Evolutionary conservation across 2,113 vertebrate genomes (phyloP).

Genomic region (Dolichallabes microphthalmus): DNA sequence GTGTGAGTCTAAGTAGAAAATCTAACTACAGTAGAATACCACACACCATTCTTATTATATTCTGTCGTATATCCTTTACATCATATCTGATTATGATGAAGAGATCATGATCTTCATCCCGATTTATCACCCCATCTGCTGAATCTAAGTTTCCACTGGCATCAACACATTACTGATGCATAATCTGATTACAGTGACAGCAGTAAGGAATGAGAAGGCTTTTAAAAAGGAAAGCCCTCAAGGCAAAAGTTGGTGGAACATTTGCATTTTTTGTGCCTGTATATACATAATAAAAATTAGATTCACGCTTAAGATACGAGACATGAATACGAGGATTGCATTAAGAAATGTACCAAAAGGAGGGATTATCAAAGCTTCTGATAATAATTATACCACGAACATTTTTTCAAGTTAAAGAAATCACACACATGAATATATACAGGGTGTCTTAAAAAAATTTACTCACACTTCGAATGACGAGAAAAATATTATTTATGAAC

Average conservation of each 20-base stretch:
- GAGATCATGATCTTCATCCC: not conserved
- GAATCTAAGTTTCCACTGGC: conserved; percentile 40
- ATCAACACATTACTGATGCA: conserved; percentile 51
- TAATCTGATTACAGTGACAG: conserved; percentile 56
- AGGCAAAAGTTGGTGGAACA: not conserved
- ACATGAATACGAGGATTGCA: not conserved
- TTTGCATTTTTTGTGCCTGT: not conserved
- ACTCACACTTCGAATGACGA: too few species aligned
- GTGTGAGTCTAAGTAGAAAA: not conserved
- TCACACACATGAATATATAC: not conserved
- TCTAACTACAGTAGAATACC: not conserved
- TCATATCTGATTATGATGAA: not conserved
- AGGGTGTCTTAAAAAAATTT: too few species aligned
- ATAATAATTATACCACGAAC: not conserved
- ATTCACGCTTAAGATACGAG: not conserved
- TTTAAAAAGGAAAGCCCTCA: not conserved
- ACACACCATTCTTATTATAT: not conserved
- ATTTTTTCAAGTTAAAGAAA: not conserved
- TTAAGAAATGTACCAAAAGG: not conserved
- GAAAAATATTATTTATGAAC: too few species aligned
- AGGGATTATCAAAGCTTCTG: not conserved
- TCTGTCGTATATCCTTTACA: not conserved
- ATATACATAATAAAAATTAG: not conserved
- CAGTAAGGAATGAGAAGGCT: conserved; percentile 3
- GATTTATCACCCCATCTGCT: not conserved